Evolutionary conservation across 2,113 vertebrate species (phyloP).

Genomic region (Lophius piscatorius): DNA sequence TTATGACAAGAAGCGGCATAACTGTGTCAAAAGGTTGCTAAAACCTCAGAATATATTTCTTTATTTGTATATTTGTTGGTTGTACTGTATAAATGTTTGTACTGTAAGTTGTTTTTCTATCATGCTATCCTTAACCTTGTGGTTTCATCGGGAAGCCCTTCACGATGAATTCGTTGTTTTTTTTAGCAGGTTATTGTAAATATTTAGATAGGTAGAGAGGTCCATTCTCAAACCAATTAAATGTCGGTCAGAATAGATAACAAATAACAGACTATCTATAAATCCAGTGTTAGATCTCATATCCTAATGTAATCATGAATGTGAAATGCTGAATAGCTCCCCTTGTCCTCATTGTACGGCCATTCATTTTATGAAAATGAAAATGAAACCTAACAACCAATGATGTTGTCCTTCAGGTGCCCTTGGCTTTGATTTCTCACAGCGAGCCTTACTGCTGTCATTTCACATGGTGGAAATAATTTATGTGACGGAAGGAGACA

Average conservation of each 20-base stretch:
- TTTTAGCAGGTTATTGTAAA: constrained; percentile 66
- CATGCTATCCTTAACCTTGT: constrained; percentile 53
- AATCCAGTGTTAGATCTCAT: constrained; percentile 46
- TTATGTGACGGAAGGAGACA: constrained; percentile 12
- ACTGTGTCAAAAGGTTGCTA: constrained; percentile 68
- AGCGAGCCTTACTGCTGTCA: constrained; percentile 53
- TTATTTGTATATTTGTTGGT: constrained; percentile 81
- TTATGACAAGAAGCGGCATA: constrained; percentile 73
- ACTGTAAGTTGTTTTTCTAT: constrained; percentile 66
- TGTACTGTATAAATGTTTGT: constrained; percentile 73
- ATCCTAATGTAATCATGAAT: constrained; percentile 50
- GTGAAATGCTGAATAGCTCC: constrained; percentile 50
- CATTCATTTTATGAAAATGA: constrained; percentile 22
- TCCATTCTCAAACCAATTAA: constrained; percentile 64
- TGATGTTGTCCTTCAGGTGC: constrained; percentile 34
- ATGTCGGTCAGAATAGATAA: constrained; percentile 59
- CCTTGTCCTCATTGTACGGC: constrained; percentile 18
- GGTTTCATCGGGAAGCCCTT: constrained; percentile 61
- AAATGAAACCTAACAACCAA: constrained; percentile 32
- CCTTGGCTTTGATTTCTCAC: constrained; percentile 60
- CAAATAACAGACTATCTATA: constrained; percentile 19
- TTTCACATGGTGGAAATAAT: constrained; percentile 23
- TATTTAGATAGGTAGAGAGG: constrained; percentile 63
- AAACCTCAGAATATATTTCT: constrained; percentile 74
- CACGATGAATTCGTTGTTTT: constrained; percentile 56